Conservation (phyloP, 2,797 vertebrate genomes). For the Silurus aristotelis region DNA sequence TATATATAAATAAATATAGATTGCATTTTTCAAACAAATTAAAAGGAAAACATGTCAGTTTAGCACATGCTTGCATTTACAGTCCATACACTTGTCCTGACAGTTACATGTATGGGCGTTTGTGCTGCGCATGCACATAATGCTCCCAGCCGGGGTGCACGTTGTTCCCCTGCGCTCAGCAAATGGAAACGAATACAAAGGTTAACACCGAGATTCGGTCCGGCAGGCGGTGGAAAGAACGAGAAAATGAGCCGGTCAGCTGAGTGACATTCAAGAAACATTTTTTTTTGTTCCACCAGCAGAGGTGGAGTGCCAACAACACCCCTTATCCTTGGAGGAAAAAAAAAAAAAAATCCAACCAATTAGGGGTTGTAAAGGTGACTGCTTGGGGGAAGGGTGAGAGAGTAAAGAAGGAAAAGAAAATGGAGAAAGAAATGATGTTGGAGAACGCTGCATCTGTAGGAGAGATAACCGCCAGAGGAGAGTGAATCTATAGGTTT, state of each 20-base stretch:
- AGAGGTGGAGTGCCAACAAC: slow-evolving; percentile 27
- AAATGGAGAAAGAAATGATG: background rate
- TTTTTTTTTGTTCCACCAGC: slow-evolving; percentile 65
- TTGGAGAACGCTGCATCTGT: background rate
- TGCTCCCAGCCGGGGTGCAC: background rate
- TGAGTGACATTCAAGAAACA: slow-evolving; percentile 72
- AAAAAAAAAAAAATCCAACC: background rate
- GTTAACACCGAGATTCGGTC: slow-evolving; percentile 65
- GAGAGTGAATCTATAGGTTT: slow-evolving; percentile 20
- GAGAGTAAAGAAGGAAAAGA: background rate
- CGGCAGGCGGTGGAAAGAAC: slow-evolving; percentile 62
- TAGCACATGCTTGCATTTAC: background rate
- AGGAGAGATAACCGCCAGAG: slow-evolving; percentile 17
- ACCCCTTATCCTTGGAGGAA: slow-evolving; percentile 50
- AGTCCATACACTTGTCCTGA: background rate
- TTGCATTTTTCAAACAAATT: background rate
- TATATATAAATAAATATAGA: background rate
- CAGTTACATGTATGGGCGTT: background rate
- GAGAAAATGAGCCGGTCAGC: slow-evolving; percentile 55
- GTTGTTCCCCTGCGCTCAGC: slow-evolving; percentile 50
- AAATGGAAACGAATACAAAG: slow-evolving; percentile 69
- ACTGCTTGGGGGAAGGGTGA: background rate
- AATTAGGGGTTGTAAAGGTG: slow-evolving; percentile 19
- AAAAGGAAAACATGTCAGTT: background rate
- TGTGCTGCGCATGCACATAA: background rate